phyloP scores from a whole-genome alignment of 2,797 vertebrate genomes.

The Vireo griseus region DNA sequence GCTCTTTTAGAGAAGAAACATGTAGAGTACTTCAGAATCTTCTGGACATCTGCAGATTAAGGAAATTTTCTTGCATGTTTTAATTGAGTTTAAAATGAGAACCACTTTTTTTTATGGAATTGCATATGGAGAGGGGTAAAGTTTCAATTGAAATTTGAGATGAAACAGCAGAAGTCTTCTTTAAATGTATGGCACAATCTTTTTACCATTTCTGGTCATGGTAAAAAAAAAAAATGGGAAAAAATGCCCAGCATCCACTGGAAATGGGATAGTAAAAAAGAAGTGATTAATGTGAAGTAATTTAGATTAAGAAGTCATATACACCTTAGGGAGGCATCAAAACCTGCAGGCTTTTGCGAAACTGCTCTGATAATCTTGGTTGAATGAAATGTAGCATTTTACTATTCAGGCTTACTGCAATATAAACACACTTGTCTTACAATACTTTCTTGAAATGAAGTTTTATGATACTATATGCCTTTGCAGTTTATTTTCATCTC shows the following conservation, averaged over 20 bases:
- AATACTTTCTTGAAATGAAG: background rate
- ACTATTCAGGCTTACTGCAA: background rate
- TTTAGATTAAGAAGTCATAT: background rate
- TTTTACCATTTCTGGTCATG: background rate
- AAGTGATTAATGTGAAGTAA: background rate
- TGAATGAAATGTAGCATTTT: background rate
- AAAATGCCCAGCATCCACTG: background rate
- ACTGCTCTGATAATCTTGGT: background rate
- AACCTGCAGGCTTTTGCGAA: background rate
- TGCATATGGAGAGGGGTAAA: background rate
- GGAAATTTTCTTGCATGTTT: background rate
- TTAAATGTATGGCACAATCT: background rate
- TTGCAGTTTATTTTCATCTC: background rate
- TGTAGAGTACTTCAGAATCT: background rate
- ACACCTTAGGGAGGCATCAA: background rate
- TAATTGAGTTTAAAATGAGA: background rate
- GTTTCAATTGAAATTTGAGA: background rate
- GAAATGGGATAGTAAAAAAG: background rate
- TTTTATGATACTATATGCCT: background rate
- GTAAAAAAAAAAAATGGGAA: background rate
- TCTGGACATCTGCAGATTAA: background rate
- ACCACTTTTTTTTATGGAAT: background rate
- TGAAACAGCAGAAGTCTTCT: background rate
- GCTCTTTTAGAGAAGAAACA: background rate
- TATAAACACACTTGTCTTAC: background rate